Conservation (phyloP, 1,140 invertebrate genomes). For the Asobara japonica region DNA sequence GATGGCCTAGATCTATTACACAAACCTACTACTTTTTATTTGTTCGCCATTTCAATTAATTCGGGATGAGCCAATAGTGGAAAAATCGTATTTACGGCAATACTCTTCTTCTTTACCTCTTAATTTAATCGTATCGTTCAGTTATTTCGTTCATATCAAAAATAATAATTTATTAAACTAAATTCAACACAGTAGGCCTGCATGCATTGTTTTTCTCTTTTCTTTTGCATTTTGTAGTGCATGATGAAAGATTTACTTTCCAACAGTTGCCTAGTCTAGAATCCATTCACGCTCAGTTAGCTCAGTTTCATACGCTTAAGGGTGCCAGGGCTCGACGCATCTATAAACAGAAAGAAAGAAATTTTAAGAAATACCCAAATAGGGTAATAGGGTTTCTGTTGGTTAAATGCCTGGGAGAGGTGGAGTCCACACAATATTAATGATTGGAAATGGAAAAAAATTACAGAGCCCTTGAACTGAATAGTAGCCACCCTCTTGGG, state of each 20-base stretch:
- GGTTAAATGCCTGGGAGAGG: too few relatives aligned
- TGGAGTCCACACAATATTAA: too few relatives aligned
- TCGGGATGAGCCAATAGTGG: not conserved
- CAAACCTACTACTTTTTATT: slow-evolving; percentile 42
- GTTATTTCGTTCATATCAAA: not conserved
- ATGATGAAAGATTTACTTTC: not conserved
- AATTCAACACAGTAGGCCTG: not conserved
- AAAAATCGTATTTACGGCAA: not conserved
- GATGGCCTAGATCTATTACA: slow-evolving; percentile 51
- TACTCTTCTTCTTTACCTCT: not conserved
- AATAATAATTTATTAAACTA: not conserved
- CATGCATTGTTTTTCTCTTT: slow-evolving; percentile 26
- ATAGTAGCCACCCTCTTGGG: too few relatives aligned
- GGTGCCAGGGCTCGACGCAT: slow-evolving; percentile 58
- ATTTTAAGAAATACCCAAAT: not conserved
- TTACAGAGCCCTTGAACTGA: too few relatives aligned
- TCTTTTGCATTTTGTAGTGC: slow-evolving; percentile 25
- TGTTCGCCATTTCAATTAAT: not conserved
- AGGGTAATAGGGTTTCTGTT: too few relatives aligned
- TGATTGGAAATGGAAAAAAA: too few relatives aligned
- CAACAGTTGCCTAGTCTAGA: slow-evolving; percentile 43
- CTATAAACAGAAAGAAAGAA: slow-evolving; percentile 42
- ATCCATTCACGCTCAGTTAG: slow-evolving; percentile 62
- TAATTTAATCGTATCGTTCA: not conserved
- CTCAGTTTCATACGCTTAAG: slow-evolving; percentile 63